phyloP scores from a whole-genome alignment of 2,797 vertebrate species.

The Vespertilio murinus region DNA sequence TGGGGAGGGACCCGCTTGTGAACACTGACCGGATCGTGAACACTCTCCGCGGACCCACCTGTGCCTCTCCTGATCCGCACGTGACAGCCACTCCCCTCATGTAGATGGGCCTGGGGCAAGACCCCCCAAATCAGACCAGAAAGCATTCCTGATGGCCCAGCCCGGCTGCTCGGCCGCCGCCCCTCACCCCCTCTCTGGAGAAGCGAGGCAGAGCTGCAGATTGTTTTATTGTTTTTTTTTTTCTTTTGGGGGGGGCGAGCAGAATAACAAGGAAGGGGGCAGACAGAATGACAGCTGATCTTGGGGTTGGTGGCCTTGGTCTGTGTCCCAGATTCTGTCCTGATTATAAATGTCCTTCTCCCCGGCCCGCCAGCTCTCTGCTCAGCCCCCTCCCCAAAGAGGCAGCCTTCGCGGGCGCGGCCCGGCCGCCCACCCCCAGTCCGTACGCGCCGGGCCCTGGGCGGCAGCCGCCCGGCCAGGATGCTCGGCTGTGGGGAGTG shows the following conservation, averaged over 20 bases:
- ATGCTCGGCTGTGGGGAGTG: background rate
- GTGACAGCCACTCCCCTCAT: background rate
- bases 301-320: background rate
- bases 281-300: background rate
- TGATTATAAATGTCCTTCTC: background rate
- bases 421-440: background rate
- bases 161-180: background rate
- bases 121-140: background rate
- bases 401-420: fast-evolving
- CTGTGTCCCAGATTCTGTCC: background rate
- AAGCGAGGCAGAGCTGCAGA: fast-evolving
- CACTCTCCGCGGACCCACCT: background rate
- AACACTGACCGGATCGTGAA: fast-evolving
- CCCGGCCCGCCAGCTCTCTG: background rate
- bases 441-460: slow-evolving; percentile 32
- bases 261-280: too few species aligned
- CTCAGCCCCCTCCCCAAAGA: background rate
- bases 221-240: too few species aligned
- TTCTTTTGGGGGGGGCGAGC: too few species aligned
- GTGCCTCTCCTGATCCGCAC: background rate
- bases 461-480: slow-evolving; percentile 16
- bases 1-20: too few species aligned
- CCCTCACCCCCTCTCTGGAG: background rate
- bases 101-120: too few species aligned
- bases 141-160: background rate